phyloP scores from a whole-genome alignment of 2,113 vertebrate species.

The Podarcis raffonei region DNA sequence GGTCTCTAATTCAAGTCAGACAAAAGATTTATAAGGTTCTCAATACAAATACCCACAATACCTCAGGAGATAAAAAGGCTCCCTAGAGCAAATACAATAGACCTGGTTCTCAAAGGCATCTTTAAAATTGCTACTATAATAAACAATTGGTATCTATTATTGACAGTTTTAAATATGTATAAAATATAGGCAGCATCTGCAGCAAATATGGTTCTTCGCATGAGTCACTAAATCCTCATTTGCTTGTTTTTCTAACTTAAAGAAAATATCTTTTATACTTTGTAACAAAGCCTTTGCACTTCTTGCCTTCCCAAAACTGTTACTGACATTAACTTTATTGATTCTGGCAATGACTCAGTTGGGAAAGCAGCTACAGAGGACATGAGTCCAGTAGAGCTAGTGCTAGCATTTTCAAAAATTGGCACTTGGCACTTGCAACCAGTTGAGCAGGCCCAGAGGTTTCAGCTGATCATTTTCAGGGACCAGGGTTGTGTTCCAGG shows the following conservation, averaged over 20 bases:
- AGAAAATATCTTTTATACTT: neutral
- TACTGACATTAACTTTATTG: slow-evolving; percentile 7
- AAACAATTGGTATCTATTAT: slow-evolving; percentile 56
- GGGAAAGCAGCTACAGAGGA: neutral
- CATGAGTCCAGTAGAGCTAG: neutral
- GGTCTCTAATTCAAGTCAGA: slow-evolving; percentile 73
- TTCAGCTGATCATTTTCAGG: neutral
- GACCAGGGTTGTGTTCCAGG: neutral
- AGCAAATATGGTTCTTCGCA: slow-evolving; percentile 14
- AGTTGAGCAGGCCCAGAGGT: too few species aligned
- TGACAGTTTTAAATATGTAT: slow-evolving; percentile 32
- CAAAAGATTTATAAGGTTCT: slow-evolving; percentile 76
- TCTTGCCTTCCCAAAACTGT: neutral
- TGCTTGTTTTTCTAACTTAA: neutral
- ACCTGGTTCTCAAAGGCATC: slow-evolving; percentile 38
- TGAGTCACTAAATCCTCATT: slow-evolving; percentile 23
- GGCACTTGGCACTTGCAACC: neutral
- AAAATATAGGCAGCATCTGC: neutral
- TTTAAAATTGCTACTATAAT: slow-evolving; percentile 58
- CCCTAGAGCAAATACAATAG: slow-evolving; percentile 47
- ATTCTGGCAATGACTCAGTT: slow-evolving; percentile 6
- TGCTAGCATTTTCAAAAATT: neutral
- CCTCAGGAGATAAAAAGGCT: slow-evolving; percentile 52
- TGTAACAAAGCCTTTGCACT: neutral
- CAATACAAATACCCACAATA: slow-evolving; percentile 71